Evolutionary conservation across 37 sponge, comb jelly and placozoan species (phyloP).

Genomic region (Agelas oroides): DNA sequence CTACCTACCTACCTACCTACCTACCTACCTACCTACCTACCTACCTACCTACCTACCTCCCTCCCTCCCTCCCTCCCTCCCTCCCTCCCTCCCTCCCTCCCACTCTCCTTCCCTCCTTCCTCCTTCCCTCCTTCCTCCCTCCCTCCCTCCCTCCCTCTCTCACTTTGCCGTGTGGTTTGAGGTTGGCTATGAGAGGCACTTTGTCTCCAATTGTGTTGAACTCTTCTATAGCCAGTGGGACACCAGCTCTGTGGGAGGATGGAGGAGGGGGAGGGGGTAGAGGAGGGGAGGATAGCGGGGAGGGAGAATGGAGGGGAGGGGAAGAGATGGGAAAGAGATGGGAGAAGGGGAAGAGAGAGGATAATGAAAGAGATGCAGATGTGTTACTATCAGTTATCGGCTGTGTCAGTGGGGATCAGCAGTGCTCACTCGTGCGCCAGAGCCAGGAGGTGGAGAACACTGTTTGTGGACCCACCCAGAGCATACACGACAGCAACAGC

Average conservation of each 20-base stretch:
- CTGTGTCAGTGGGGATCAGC: no score
- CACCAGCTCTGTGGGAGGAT: constrained; percentile 54
- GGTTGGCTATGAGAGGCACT: constrained; percentile 70
- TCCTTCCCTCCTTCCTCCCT: no score
- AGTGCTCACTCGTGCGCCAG: constrained; percentile 74
- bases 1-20: no score
- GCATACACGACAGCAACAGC: constrained; percentile 74
- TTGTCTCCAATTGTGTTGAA: constrained; percentile 72
- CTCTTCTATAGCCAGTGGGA: constrained; percentile 66
- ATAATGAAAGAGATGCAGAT: neutral
- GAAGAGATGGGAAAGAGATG: no score
- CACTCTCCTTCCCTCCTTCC: no score
- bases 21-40: neutral
- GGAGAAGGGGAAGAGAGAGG: neutral
- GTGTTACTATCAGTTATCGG: no score
- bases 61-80: no score
- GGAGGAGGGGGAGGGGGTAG: neutral
- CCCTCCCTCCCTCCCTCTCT: neutral
- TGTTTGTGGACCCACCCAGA: constrained; percentile 81
- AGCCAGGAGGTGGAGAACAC: constrained; percentile 79
- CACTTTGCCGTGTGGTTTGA: constrained; percentile 86
- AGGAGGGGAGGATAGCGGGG: no score
- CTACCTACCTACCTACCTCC: neutral
- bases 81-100: no score
- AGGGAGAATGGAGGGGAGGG: no score